A percentile compares a stretch with the other conserved stretches of the same genome.
Conservation (phyloP, 2,888 invertebrate species). For the Perdita meconis region DNA sequence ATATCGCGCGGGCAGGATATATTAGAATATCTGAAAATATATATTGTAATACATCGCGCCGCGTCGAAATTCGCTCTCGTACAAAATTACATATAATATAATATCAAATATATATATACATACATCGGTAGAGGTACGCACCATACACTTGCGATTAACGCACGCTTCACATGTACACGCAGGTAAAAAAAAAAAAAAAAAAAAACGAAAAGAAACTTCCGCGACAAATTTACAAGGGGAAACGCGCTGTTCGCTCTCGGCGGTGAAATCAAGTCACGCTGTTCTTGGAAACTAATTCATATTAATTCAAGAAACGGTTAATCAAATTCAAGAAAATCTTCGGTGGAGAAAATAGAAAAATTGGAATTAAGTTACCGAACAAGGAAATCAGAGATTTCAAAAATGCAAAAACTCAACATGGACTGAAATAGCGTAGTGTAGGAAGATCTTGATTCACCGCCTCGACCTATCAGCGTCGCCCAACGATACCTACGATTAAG, state of each 20-base stretch:
- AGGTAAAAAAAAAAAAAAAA: slow-evolving; percentile 59
- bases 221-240: slow-evolving; percentile 40
- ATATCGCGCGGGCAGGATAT: slow-evolving; percentile 35
- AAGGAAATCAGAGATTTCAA: too few species aligned
- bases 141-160: slow-evolving; percentile 16
- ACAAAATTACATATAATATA: slow-evolving; percentile 62
- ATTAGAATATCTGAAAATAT: slow-evolving; percentile 34
- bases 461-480: slow-evolving; percentile 26
- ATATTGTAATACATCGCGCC: slow-evolving; percentile 36
- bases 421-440: too few species aligned
- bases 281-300: too few species aligned
- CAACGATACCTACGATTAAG: slow-evolving; percentile 63
- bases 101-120: slow-evolving; percentile 39
- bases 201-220: slow-evolving; percentile 8
- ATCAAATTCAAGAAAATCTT: too few species aligned
- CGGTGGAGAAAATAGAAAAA: background rate
- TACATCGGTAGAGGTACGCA: slow-evolving; percentile 15
- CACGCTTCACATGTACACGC: background rate
- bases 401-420: too few species aligned
- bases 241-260: slow-evolving; percentile 9
- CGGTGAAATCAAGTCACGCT: background rate
- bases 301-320: too few species aligned
- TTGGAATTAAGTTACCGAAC: too few species aligned
- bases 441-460: slow-evolving; percentile 25
- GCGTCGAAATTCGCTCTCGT: slow-evolving; percentile 12